A percentile compares a stretch with the other conserved stretches of the same genome.
These are phyloP conservation scores for Spodoptera frugiperda DNA, from an alignment of 1,140 invertebrate genomes.

Conservation along the genomic window DNA sequence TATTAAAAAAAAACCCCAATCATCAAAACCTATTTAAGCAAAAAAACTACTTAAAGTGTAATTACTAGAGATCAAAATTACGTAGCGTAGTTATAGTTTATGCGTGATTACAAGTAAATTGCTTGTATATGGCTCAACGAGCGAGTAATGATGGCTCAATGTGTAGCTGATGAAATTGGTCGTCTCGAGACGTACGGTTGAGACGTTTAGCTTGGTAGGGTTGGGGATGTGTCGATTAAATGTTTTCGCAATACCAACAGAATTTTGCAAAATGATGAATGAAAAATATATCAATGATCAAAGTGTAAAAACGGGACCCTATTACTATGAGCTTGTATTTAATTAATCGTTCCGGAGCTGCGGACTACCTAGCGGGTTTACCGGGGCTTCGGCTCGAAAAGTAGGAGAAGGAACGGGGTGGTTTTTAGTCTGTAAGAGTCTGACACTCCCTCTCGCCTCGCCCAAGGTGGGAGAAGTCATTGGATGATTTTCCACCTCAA, in stretches of 20 bases:
- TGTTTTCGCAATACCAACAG: constrained; percentile 12
- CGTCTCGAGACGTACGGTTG: constrained; percentile 20
- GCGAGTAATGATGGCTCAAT: constrained; percentile 29
- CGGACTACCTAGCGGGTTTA: too few relatives aligned
- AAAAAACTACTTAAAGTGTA: constrained; percentile 27
- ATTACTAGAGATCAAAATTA: constrained; percentile 32
- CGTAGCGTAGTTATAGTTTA: constrained; percentile 3
- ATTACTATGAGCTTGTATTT: too few relatives aligned
- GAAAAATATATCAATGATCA: too few relatives aligned
- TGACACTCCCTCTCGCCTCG: too few relatives aligned
- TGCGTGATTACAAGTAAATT: constrained; percentile 29
- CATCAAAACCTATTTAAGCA: constrained; percentile 28
- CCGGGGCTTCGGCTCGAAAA: too few relatives aligned
- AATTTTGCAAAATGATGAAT: too few relatives aligned
- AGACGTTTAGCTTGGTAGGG: constrained; percentile 16
- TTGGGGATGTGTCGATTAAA: constrained; percentile 20
- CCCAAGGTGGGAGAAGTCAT: too few relatives aligned
- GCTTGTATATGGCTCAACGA: constrained; percentile 9
- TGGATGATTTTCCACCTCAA: too few relatives aligned
- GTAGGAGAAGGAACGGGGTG: too few relatives aligned
- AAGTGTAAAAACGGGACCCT: too few relatives aligned
- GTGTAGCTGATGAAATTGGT: constrained; percentile 43
- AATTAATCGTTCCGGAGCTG: too few relatives aligned
- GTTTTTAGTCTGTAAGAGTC: too few relatives aligned
- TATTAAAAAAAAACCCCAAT: background rate